phyloP scores from a whole-genome alignment of 2,888 invertebrate genomes.

The Philereme transversata region DNA sequence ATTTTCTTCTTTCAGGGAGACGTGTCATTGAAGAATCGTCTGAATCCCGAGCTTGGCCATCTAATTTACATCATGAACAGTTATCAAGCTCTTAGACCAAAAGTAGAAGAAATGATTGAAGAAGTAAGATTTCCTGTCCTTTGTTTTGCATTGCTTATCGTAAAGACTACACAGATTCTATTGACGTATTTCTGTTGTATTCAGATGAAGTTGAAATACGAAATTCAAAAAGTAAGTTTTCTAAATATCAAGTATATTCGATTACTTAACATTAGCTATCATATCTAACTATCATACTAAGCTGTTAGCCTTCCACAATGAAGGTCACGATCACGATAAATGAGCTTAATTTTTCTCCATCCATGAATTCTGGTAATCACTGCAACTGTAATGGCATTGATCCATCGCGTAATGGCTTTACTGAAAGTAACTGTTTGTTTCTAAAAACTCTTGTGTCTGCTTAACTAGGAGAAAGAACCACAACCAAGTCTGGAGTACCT shows the following conservation, averaged over 20 bases:
- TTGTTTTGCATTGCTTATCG: too few species aligned
- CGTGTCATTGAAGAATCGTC: constrained; percentile 63
- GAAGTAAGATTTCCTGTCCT: constrained; percentile 49
- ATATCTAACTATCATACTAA: too few species aligned
- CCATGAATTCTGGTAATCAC: too few species aligned
- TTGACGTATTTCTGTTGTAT: constrained; percentile 3
- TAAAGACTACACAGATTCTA: not conserved
- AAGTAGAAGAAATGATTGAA: constrained; percentile 61
- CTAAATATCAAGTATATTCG: too few species aligned
- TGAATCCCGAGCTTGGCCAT: constrained; percentile 74
- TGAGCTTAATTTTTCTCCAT: too few species aligned
- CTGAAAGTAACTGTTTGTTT: too few species aligned
- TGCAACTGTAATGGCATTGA: too few species aligned
- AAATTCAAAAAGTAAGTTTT: constrained; percentile 9
- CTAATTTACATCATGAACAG: constrained; percentile 74
- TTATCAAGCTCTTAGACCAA: constrained; percentile 60
- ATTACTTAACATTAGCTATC: too few species aligned
- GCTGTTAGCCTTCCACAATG: too few species aligned
- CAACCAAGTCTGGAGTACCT: constrained; percentile 57
- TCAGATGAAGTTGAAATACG: constrained; percentile 50
- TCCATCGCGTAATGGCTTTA: too few species aligned
- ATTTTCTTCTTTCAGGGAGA: constrained; percentile 58
- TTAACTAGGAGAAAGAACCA: constrained; percentile 8
- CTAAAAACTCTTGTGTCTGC: too few species aligned
- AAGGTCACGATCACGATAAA: too few species aligned